phyloP scores from a whole-genome alignment of 2,888 invertebrate genomes.

The Dioctria rufipes region DNA sequence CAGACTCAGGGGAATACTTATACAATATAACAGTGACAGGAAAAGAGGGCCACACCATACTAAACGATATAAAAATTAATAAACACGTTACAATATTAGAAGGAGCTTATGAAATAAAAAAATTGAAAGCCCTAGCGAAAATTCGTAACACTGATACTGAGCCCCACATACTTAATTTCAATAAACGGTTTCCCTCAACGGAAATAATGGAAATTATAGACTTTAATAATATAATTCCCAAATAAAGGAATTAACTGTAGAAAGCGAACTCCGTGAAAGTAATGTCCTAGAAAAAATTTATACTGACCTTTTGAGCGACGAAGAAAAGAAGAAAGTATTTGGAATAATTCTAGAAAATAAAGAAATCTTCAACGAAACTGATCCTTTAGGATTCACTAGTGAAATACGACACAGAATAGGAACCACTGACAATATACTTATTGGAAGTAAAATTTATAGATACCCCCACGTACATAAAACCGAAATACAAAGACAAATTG shows the following conservation, averaged over 20 bases:
- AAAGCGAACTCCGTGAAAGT: background rate
- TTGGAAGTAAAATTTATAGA: slow-evolving; percentile 17
- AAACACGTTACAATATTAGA: slow-evolving; percentile 7
- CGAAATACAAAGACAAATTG: slow-evolving; percentile 1
- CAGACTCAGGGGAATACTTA: slow-evolving; percentile 2
- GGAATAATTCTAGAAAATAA: background rate
- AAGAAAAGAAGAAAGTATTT: background rate
- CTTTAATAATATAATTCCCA: background rate
- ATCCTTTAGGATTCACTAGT: background rate
- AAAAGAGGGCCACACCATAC: background rate
- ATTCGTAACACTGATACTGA: background rate
- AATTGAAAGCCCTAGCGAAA: slow-evolving; percentile 8
- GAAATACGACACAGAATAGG: slow-evolving; percentile 17
- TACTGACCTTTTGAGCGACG: background rate
- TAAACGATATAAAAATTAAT: background rate
- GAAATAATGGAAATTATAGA: background rate
- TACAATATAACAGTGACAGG: background rate
- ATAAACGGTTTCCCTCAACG: background rate
- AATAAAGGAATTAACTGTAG: background rate
- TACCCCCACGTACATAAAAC: slow-evolving; percentile 11
- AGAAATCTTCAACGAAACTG: slow-evolving; percentile 5
- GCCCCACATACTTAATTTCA: slow-evolving; percentile 6
- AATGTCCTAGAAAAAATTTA: slow-evolving; percentile 6
- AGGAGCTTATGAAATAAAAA: background rate
- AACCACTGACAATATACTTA: background rate